A percentile compares a stretch with the other conserved stretches of the same genome.
Conservation (phyloP, 2,797 vertebrate genomes). For the Atherinosoma microstoma region DNA sequence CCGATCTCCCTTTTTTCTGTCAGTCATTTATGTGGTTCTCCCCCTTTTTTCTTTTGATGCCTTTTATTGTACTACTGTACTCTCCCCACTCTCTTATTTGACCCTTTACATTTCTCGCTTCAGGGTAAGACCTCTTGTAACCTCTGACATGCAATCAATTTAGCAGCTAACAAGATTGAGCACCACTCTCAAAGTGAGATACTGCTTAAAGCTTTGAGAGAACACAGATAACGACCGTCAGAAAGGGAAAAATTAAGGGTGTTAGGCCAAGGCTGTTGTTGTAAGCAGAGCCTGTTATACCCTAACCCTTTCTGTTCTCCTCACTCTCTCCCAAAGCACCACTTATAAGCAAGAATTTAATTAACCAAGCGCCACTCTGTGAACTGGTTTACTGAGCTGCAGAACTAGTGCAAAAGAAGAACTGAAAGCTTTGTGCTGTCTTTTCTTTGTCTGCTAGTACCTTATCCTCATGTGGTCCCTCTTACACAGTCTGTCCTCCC, state of each 20-base stretch:
- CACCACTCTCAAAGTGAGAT: slow-evolving; percentile 45
- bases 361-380: slow-evolving; percentile 71
- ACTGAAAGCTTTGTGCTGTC: slow-evolving; percentile 54
- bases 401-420: slow-evolving; percentile 58
- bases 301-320: slow-evolving; percentile 35
- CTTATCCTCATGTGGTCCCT: slow-evolving; percentile 31
- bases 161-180: slow-evolving; percentile 68
- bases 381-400: slow-evolving; percentile 67
- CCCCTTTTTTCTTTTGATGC: neutral
- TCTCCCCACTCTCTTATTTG: slow-evolving; percentile 24
- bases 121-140: slow-evolving; percentile 50
- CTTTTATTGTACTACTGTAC: slow-evolving; percentile 1
- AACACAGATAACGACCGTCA: slow-evolving; percentile 35
- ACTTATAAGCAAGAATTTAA: slow-evolving; percentile 79
- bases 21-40: slow-evolving; percentile 1
- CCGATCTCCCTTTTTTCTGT: slow-evolving; percentile 37
- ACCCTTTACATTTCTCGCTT: slow-evolving; percentile 29
- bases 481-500: slow-evolving; percentile 31
- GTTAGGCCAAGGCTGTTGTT: slow-evolving; percentile 50
- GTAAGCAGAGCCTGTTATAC: slow-evolving; percentile 63
- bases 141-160: slow-evolving; percentile 74
- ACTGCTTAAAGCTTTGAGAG: slow-evolving; percentile 40
- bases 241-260: slow-evolving; percentile 44
- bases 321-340: slow-evolving; percentile 72
- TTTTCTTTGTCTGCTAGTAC: slow-evolving; percentile 42